Conservation (phyloP, 2,797 vertebrate species). For the Salarias fasciatus region DNA sequence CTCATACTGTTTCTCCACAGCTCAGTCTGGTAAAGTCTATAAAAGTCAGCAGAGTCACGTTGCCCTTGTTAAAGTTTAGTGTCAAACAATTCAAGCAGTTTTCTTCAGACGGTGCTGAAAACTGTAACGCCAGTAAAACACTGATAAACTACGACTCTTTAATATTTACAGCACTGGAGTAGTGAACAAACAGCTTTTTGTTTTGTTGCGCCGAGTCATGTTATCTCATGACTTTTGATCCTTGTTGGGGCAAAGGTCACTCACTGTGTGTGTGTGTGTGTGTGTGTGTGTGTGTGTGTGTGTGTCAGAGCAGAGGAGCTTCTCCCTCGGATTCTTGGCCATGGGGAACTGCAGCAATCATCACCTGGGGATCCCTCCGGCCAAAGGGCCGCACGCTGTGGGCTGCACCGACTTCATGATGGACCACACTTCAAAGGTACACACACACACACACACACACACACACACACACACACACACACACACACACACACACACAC, state of each 20-base stretch:
- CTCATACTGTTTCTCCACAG: too few relatives aligned
- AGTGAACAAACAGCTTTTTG: rapidly evolving
- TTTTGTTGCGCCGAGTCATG: neutral
- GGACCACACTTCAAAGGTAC: constrained; percentile 83
- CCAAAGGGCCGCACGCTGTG: constrained; percentile 88
- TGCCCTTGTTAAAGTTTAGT: too few relatives aligned
- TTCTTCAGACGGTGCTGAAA: too few relatives aligned
- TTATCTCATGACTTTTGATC: too few relatives aligned
- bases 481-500: too few relatives aligned
- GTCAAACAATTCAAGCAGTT: too few relatives aligned
- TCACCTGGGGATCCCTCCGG: constrained; percentile 85
- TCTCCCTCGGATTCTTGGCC: constrained; percentile 37
- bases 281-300: neutral
- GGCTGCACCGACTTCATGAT: constrained; percentile 95
- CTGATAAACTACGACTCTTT: too few relatives aligned
- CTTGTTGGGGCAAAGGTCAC: too few relatives aligned
- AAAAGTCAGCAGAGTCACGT: neutral
- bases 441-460: neutral
- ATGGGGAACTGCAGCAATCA: constrained; percentile 81
- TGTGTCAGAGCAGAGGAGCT: constrained; percentile 53
- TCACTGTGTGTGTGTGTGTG: too few relatives aligned
- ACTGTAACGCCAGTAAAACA: too few relatives aligned
- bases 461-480: too few relatives aligned
- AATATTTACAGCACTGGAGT: too few relatives aligned
- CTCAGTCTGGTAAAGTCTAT: neutral